Percentiles rank a stretch among this genome's conserved stretches.
These are phyloP conservation scores for Erebia palarica DNA, from an alignment of 2,888 invertebrate species.

Conservation along the genomic window DNA sequence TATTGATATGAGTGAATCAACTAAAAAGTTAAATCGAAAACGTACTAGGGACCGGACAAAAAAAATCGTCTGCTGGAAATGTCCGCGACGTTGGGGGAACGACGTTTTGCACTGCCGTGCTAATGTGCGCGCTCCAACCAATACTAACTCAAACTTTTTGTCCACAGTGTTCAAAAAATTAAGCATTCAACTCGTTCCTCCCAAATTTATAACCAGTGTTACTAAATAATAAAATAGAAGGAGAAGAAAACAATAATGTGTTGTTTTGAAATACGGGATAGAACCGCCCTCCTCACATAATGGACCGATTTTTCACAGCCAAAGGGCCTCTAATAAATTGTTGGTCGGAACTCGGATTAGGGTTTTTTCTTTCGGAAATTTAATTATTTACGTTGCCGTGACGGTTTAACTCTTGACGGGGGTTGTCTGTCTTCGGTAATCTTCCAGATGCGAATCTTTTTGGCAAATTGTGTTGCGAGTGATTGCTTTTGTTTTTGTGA, in stretches of 20 bases:
- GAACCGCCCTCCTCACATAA: conserved; percentile 61
- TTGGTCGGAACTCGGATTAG: conserved; percentile 51
- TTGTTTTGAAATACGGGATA: conserved; percentile 76
- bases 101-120: too few relatives aligned
- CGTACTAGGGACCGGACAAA: too few relatives aligned
- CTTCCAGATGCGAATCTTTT: conserved; percentile 22
- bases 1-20: not conserved
- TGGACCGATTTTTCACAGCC: conserved; percentile 75
- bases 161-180: not conserved
- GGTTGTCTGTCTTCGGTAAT: conserved; percentile 38
- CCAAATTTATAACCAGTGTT: conserved; percentile 68
- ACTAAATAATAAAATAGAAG: conserved; percentile 65
- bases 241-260: conserved; percentile 77
- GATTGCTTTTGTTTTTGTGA: conserved; percentile 17
- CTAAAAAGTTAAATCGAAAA: not conserved
- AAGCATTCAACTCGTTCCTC: conserved; percentile 53
- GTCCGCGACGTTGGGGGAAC: too few relatives aligned
- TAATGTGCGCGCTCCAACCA: too few relatives aligned
- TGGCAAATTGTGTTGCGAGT: conserved; percentile 3
- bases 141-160: too few relatives aligned
- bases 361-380: conserved; percentile 55
- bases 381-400: conserved; percentile 46
- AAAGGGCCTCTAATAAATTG: conserved; percentile 70
- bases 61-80: too few relatives aligned
- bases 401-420: conserved; percentile 41